phyloP scores from a whole-genome alignment of 2,113 vertebrate species.

The Aix galericulata region DNA sequence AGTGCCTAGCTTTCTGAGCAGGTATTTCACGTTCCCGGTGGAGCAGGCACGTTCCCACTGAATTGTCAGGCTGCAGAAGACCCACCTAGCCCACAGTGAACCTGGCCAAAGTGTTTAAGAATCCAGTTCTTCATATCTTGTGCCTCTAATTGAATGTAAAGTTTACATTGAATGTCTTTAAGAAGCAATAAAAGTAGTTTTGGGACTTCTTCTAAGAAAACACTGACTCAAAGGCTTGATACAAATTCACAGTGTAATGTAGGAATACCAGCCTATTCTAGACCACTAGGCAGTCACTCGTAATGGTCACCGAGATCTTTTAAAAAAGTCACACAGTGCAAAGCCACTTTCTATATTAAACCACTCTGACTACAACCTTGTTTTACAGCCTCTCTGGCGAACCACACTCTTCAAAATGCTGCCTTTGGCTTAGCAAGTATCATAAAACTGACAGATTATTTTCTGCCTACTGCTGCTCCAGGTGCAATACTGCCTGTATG shows the following conservation, averaged over 20 bases:
- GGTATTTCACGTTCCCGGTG: neutral
- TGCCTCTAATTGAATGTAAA: neutral
- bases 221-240: neutral
- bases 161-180: neutral
- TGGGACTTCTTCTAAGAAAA: neutral
- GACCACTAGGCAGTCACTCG: neutral
- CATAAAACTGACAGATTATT: neutral
- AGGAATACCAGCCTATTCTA: neutral
- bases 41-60: neutral
- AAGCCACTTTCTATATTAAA: neutral
- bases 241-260: neutral
- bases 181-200: neutral
- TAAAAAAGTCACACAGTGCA: neutral
- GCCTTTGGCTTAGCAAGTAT: neutral
- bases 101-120: neutral
- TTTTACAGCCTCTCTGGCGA: neutral
- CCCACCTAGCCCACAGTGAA: fast-evolving
- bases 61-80: neutral
- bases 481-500: neutral
- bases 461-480: neutral
- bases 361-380: neutral
- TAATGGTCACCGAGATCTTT: neutral
- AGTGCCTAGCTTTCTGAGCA: neutral
- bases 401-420: neutral
- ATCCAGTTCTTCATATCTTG: neutral